Base-by-base conservation (phyloP, 2,113 vertebrate genomes). In the Hippocampus guttulatus region DNA sequence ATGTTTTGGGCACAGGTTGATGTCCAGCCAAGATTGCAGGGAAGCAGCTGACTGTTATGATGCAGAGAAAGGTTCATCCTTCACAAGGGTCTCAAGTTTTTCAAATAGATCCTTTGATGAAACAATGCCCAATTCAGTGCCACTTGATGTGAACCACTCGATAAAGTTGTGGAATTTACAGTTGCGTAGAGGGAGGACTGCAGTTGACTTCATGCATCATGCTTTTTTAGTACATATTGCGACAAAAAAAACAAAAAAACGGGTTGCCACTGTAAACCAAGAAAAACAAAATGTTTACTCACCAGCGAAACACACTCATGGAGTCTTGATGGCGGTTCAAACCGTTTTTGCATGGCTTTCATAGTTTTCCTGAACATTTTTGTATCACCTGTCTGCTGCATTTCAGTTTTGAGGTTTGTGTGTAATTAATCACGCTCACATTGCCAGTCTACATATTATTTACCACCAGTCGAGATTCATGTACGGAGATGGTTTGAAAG, bases 401-500 rank as follows among this genome's bases (percentile, higher is more conserved):
- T 60, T 25, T 57, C 8, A 57, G 23, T 57, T 57, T 6, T 11
- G 16, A 33, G 27, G 7, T 38, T 38, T 9, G 41, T 5, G 33
- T 66, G 45, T 55, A 47, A 33, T 58, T 7, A 3, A 30, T 54
- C 64, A 21, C 8, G 8, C 47, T 8, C 47, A 9, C 14, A 23
- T 75, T 54, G 51, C 41, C 61, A 75, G 23, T 11, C 54, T 61
- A 27, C 21, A 47, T 40, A 6, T 43, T 27, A 3, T 49, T 23
- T 1, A 27, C 18, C 55, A 23, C 21, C 55, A 62, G 25, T 62
- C 15, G 51, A 15, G 10, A 45, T 55, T 52, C 47, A 20, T 27
- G 43, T 21, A 51, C 64, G 15, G 60, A 49, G 30, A 27, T 21
- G 20, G 52, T 33, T 62, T 27, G 67, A 73, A 58, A 74, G 38